Evolutionary conservation across 2,888 invertebrate genomes (phyloP), one percentile per base, ranked within the genome.

Genomic region (Amphiduros pacificus): DNA sequence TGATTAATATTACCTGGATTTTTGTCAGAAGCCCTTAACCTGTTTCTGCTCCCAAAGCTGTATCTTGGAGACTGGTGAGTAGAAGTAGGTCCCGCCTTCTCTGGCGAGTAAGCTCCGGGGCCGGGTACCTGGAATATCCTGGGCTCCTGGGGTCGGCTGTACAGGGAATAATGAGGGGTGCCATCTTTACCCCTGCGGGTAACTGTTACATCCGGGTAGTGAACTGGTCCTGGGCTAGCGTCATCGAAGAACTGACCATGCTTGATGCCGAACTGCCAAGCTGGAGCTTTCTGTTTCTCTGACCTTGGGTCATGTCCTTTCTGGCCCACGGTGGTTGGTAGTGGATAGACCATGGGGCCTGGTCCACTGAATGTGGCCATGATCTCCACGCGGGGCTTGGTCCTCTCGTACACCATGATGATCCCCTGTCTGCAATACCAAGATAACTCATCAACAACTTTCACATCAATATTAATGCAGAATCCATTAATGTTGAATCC

Each of bases 101-200:
- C 69, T 2, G 69, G 69, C 14, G 48, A 36, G 63, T 69, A 66
- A 3, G 69, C 54, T 17, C 70, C 70, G 1, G 70, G 68, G n/a
- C 68, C 68, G 6, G 69, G 69, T 5, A 62, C 60, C 55, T 64
- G 51, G 53, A 65, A 67, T n/a, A 36, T 32, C 17, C 27, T 55
- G 2, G 55, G 55, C 27, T 55, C 51, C 20, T 48, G 29, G 27
- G 55, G 55, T 17, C 61, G 48, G 29, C 41, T 29, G 52, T 53
- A 53, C 28, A 59, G 59, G 5, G 81, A 79, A 68, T 76, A 81
- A 54, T 77, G 76, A 6, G 80, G 79, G 11, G 77, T 74, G 3
- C 80, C 81, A 67, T 81, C 79, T 9, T 59, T 66, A 4, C 82
- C 82, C 55, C 69, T 64, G 41, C 50, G n/a, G n/a, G 58, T 59